Evolutionary conservation across 2,888 invertebrate genomes (phyloP).

Genomic region (Stictocephala bisonia): DNA sequence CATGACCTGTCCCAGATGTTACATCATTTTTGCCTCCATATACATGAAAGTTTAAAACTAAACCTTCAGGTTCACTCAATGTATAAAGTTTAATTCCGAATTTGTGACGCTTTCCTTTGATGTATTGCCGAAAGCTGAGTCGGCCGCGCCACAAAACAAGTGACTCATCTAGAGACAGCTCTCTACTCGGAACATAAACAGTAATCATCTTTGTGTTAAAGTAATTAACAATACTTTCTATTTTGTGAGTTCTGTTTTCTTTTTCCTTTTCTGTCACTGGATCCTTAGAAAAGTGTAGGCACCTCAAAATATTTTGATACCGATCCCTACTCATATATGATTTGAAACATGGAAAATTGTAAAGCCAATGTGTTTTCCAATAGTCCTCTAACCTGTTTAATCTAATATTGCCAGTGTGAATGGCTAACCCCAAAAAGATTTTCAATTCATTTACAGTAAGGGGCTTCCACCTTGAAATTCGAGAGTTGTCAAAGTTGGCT

Average conservation of each 20-base stretch:
- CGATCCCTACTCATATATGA: slow-evolving; percentile 62
- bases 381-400: slow-evolving; percentile 62
- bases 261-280: slow-evolving; percentile 32
- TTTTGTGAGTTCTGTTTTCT: not conserved
- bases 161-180: slow-evolving; percentile 21
- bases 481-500: no score
- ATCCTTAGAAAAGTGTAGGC: slow-evolving; percentile 60
- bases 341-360: slow-evolving; percentile 60
- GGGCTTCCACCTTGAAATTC: slow-evolving; percentile 43
- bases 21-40: slow-evolving; percentile 40
- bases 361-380: slow-evolving; percentile 62
- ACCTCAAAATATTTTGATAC: slow-evolving; percentile 62
- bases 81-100: slow-evolving; percentile 16
- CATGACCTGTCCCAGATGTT: slow-evolving; percentile 52
- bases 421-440: slow-evolving; percentile 61
- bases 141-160: slow-evolving; percentile 24
- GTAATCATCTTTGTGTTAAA: slow-evolving; percentile 17
- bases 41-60: not conserved
- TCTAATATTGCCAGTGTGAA: slow-evolving; percentile 63
- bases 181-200: not conserved
- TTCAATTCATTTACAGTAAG: slow-evolving; percentile 41
- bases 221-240: slow-evolving; percentile 15
- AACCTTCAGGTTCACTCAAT: slow-evolving; percentile 20
- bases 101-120: slow-evolving; percentile 1
- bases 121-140: slow-evolving; percentile 2